phyloP scores from a whole-genome alignment of 2,797 vertebrate genomes.

The Salarias fasciatus region DNA sequence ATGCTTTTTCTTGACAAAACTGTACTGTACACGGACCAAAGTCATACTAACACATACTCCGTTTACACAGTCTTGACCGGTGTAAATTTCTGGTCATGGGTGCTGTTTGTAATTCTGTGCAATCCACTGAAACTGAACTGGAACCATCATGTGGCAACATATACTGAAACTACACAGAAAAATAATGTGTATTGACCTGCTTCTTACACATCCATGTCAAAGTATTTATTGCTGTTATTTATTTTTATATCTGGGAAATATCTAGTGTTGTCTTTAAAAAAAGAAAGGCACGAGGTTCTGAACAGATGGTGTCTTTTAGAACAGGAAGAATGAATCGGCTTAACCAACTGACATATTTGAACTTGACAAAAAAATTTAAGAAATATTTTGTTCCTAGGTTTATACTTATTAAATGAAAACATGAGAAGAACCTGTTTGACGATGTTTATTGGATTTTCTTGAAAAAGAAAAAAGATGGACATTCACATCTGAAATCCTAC shows the following conservation, averaged over 20 bases:
- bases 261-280: no score
- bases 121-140: constrained; percentile 36
- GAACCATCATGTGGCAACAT: constrained; percentile 16
- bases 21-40: constrained; percentile 60
- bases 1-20: constrained; percentile 11
- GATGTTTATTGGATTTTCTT: constrained; percentile 41
- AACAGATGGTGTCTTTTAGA: no score
- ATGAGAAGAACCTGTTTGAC: constrained; percentile 1
- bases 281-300: neutral
- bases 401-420: neutral
- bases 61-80: constrained; percentile 38
- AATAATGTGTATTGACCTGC: constrained; percentile 40
- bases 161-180: constrained; percentile 24
- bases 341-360: neutral
- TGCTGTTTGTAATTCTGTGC: constrained; percentile 65
- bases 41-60: constrained; percentile 44
- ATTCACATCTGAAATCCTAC: constrained; percentile 14
- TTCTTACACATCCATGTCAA: constrained; percentile 44
- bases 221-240: constrained; percentile 80
- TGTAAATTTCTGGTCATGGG: constrained; percentile 53
- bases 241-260: constrained; percentile 57
- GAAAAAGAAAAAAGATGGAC: constrained; percentile 17
- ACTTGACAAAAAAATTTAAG: constrained; percentile 13
- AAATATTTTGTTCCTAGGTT: no score
- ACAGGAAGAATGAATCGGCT: neutral